A percentile compares a stretch with the other conserved stretches of the same genome.
These are phyloP conservation scores for Aptenodytes patagonicus DNA, from an alignment of 2,113 vertebrate genomes.

Conservation along the genomic window DNA sequence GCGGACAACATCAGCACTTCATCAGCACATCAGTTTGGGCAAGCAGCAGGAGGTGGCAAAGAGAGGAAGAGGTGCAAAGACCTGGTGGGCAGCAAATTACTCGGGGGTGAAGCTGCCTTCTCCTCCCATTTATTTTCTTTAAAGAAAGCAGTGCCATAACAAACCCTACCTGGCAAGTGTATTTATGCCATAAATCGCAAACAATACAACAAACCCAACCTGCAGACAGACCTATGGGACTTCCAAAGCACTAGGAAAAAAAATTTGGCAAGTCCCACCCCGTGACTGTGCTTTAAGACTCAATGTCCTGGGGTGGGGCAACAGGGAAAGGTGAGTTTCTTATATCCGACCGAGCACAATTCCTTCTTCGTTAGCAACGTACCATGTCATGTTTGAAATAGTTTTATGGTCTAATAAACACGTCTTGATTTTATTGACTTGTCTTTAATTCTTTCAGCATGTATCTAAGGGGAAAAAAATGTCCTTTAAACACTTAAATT, in stretches of 20 bases:
- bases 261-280: not conserved
- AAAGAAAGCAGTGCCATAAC: not conserved
- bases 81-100: not conserved
- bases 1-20: not conserved
- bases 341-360: fast-evolving
- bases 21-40: not conserved
- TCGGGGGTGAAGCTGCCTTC: not conserved
- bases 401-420: not conserved
- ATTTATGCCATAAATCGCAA: fast-evolving
- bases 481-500: not conserved
- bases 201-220: fast-evolving
- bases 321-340: not conserved
- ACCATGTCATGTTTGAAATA: not conserved
- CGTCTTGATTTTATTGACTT: constrained; percentile 15
- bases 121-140: not conserved
- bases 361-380: not conserved
- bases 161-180: not conserved
- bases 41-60: not conserved
- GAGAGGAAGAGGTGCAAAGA: not conserved
- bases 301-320: fast-evolving
- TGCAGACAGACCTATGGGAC: not conserved
- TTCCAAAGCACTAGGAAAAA: not conserved
- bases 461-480: not conserved
- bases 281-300: not conserved
- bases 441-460: constrained; percentile 12